phyloP scores from a whole-genome alignment of 2,113 vertebrate species.

The Castor canadensis region DNA sequence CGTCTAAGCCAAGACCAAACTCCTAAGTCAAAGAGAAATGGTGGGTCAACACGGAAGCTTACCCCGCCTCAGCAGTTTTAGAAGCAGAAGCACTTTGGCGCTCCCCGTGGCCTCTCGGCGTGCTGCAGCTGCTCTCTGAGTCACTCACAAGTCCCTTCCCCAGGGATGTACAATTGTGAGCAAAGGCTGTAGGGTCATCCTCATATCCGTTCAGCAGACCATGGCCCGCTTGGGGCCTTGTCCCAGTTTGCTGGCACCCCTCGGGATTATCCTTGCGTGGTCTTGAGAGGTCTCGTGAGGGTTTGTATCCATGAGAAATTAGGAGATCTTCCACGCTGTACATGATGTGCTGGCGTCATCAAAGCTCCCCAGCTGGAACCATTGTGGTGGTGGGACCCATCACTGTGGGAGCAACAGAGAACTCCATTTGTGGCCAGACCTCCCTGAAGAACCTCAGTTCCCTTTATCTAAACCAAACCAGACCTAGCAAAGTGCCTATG shows the following conservation, averaged over 20 bases:
- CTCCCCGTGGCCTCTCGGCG: constrained; percentile 87
- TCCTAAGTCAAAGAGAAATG: no score
- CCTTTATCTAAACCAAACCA: background rate
- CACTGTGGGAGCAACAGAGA: constrained; percentile 86
- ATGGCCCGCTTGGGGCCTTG: constrained; percentile 81
- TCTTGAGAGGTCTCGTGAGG: constrained; percentile 85
- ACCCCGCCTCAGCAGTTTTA: constrained; percentile 91
- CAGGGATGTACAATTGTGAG: constrained; percentile 79
- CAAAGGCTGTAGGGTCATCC: constrained; percentile 81
- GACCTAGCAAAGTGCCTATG: background rate
- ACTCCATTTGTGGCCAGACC: constrained; percentile 67
- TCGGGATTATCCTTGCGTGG: constrained; percentile 85
- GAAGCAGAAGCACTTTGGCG: constrained; percentile 86
- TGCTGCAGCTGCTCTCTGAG: constrained; percentile 84
- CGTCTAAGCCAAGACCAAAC: background rate
- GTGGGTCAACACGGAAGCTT: constrained; percentile 80
- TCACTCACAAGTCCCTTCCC: constrained; percentile 85
- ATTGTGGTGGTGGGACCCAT: constrained; percentile 87
- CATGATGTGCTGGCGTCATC: constrained; percentile 87
- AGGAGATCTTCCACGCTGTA: constrained; percentile 98
- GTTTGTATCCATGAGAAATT: constrained; percentile 97
- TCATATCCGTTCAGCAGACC: constrained; percentile 90
- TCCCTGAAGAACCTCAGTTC: background rate
- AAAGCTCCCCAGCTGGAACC: constrained; percentile 82
- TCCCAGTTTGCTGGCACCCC: constrained; percentile 83